Evolutionary conservation across 2,888 invertebrate genomes (phyloP).

Genomic region (Scaptomyza cyrtandrae): DNA sequence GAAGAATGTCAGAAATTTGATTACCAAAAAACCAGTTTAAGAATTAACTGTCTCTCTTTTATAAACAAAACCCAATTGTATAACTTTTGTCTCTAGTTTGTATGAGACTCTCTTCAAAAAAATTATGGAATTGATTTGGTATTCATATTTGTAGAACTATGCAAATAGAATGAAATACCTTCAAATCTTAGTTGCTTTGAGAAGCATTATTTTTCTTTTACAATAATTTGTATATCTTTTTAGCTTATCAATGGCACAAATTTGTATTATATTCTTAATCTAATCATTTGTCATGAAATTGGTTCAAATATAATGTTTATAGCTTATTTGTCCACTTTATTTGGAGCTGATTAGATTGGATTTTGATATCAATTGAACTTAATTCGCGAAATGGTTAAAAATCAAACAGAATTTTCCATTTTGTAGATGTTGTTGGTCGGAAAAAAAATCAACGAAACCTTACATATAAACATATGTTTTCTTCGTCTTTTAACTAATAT

Average conservation of each 20-base stretch:
- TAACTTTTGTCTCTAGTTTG: neutral
- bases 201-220: no score
- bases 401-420: no score
- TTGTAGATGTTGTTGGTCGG: no score
- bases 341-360: neutral
- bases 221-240: neutral
- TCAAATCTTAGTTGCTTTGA: no score
- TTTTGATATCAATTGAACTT: conserved; percentile 1
- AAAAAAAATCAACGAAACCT: no score
- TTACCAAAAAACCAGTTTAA: conserved; percentile 6
- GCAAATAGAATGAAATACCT: no score
- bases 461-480: no score
- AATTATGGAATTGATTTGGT: neutral
- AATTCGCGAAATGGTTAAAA: neutral
- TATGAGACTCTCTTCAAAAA: neutral
- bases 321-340: neutral
- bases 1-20: conserved; percentile 4
- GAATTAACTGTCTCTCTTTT: neutral
- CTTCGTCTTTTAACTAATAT: no score
- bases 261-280: neutral
- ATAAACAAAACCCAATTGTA: neutral
- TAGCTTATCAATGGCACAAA: neutral
- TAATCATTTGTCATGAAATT: neutral
- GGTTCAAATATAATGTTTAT: conserved; percentile 1
- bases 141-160: no score